A percentile compares a stretch with the other conserved stretches of the same genome.
phyloP scores from a whole-genome alignment of 1,140 invertebrate genomes.

The Melipona quadrifasciata region DNA sequence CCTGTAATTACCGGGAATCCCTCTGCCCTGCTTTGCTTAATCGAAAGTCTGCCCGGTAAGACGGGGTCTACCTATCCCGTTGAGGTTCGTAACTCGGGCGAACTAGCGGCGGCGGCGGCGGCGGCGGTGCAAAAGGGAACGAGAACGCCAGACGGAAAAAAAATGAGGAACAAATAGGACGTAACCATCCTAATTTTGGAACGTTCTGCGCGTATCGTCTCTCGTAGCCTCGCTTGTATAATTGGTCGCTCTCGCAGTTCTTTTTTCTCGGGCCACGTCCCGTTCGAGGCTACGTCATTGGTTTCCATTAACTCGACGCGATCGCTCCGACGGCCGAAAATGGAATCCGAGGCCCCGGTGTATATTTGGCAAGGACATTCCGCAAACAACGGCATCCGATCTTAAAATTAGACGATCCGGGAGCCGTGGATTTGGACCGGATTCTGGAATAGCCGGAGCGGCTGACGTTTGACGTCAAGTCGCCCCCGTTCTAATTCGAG shows the following conservation, averaged over 20 bases:
- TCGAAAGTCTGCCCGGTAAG: not conserved
- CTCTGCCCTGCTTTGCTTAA: not conserved
- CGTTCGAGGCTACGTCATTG: not conserved
- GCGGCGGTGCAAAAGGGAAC: no score
- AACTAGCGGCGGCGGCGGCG: not conserved
- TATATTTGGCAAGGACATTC: not conserved
- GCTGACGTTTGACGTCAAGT: slow-evolving; percentile 7
- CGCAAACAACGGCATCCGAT: not conserved
- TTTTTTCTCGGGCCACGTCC: no score
- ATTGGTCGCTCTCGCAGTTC: not conserved
- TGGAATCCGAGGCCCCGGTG: not conserved
- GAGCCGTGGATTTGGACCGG: not conserved
- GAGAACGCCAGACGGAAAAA: no score
- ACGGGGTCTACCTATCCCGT: not conserved
- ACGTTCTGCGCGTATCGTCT: not conserved
- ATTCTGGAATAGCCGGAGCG: not conserved
- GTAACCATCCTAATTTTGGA: not conserved
- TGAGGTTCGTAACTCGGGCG: not conserved
- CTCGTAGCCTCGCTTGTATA: not conserved
- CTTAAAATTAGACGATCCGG: slow-evolving; percentile 4
- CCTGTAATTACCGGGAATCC: slow-evolving; percentile 1
- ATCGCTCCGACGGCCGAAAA: not conserved
- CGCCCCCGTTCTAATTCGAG: slow-evolving; percentile 4
- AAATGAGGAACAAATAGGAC: no score
- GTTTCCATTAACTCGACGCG: not conserved